These are phyloP conservation scores for Torymus tubicola DNA, from an alignment of 2,888 invertebrate species.

Conservation along the genomic window DNA sequence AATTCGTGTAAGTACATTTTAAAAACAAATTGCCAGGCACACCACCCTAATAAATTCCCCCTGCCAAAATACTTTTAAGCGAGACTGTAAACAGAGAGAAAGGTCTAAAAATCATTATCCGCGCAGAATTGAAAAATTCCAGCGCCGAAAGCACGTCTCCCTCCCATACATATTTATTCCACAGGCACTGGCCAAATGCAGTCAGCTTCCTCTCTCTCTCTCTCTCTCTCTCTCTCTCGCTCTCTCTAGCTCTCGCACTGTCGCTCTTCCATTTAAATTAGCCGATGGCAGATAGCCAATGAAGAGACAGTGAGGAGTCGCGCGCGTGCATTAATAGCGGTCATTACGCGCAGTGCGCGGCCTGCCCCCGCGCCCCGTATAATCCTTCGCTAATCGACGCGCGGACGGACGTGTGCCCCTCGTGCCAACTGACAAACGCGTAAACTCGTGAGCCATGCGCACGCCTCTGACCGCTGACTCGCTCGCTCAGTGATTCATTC, in stretches of 20 bases:
- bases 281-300: conserved; percentile 60
- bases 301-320: conserved; percentile 22
- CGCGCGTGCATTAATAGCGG: conserved; percentile 59
- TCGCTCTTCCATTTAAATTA: conserved; percentile 61
- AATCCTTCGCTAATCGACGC: conserved; percentile 67
- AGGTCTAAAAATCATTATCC: conserved; percentile 5
- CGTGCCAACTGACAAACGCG: conserved; percentile 55
- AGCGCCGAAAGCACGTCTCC: too few relatives aligned
- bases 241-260: not conserved
- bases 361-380: conserved; percentile 37
- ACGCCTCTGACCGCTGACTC: too few relatives aligned
- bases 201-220: too few relatives aligned
- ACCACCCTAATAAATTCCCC: too few relatives aligned
- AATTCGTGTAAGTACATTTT: too few relatives aligned
- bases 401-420: conserved; percentile 54
- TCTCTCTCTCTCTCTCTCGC: too few relatives aligned
- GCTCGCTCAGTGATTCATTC: conserved; percentile 61
- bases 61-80: too few relatives aligned
- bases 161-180: conserved; percentile 22
- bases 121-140: not conserved
- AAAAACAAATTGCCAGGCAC: too few relatives aligned
- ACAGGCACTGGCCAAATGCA: not conserved
- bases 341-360: conserved; percentile 49
- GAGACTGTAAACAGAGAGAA: not conserved
- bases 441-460: conserved; percentile 49